Base-by-base conservation (phyloP, 2,888 invertebrate species). In the Stomorhina lunata region DNA sequence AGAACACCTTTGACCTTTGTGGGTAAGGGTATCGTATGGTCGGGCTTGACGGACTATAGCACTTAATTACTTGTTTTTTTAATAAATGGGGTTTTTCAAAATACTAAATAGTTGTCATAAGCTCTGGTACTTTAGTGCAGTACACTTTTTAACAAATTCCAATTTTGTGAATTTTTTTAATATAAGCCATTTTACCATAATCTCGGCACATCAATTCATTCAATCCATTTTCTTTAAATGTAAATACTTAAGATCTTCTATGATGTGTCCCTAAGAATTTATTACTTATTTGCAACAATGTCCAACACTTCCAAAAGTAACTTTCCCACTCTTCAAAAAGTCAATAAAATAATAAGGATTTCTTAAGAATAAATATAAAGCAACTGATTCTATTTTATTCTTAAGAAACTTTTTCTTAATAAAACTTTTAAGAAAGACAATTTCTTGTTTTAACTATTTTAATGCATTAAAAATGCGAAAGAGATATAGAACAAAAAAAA, bases 321-420 rank as follows among this genome's bases (percentile, higher is more conserved):
- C 29, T 20, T 27, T 2, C 1, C 12, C 43, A 55, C 37, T 34
- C 25, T 43, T 12, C 53, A 22, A n/a, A 12, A 9, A 15, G 29
- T 15, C 6, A n/a, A 53, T 3, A 2, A 15, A 15, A 45, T 10
- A 45, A 45, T 15, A 0, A 45, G 6, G 6, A 22, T n/a, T 48
- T 22, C 22, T 22, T 22, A 48, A 17, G 7, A 65, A 29, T 48
- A 48, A 57, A 76, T 43, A 63, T 63, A 68, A 50, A 34, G 43
- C 53, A 78, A 45, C 10, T 12, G 6, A 43, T n/a, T 48, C 48
- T 25, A 32, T 53, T 53, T 5, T 55, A 63, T 63, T 63, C 43
- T 71, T 71, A 61, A 69, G 25, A 37, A 59, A 59, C 12, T 29
- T 50, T 48, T 43, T 25, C 4, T 4, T 22, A 63, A 77, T 61